These are phyloP conservation scores for Stigmatopora argus DNA, from an alignment of 2,113 vertebrate species.

Conservation along the genomic window DNA sequence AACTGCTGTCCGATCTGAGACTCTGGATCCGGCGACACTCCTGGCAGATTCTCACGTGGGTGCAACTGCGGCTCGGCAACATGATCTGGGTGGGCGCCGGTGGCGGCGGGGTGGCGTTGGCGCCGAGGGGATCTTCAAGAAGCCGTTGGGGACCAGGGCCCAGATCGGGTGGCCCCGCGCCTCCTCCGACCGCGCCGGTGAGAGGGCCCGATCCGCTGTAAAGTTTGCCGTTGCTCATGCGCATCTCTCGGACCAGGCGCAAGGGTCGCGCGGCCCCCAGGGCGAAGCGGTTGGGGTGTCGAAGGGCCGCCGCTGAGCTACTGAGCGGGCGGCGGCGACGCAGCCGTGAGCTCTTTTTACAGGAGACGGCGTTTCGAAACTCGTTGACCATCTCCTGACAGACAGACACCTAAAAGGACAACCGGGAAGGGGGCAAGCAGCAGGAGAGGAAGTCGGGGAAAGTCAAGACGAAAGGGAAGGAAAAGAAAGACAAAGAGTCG, in stretches of 20 bases:
- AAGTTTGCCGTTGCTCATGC: constrained; percentile 87
- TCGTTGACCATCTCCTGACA: constrained; percentile 93
- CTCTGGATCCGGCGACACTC: constrained; percentile 88
- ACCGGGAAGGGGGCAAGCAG: constrained; percentile 22
- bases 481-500: constrained; percentile 48
- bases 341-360: constrained; percentile 84
- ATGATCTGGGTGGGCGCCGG: constrained; percentile 57
- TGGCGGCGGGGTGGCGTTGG: constrained; percentile 62
- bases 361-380: constrained; percentile 84
- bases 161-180: constrained; percentile 53
- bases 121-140: constrained; percentile 77
- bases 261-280: constrained; percentile 71
- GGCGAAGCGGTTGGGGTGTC: constrained; percentile 64
- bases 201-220: constrained; percentile 74
- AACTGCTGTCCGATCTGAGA: constrained; percentile 68
- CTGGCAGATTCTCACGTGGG: constrained; percentile 76
- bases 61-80: constrained; percentile 60
- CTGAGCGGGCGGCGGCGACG: constrained; percentile 77
- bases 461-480: constrained; percentile 17
- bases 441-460: constrained; percentile 22
- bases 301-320: constrained; percentile 59
- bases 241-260: constrained; percentile 82
- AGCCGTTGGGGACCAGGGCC: constrained; percentile 81
- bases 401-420: constrained; percentile 76
- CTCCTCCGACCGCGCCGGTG: constrained; percentile 63